Conservation (phyloP, 1,140 invertebrate species). For the Lordiphosa collinella region DNA sequence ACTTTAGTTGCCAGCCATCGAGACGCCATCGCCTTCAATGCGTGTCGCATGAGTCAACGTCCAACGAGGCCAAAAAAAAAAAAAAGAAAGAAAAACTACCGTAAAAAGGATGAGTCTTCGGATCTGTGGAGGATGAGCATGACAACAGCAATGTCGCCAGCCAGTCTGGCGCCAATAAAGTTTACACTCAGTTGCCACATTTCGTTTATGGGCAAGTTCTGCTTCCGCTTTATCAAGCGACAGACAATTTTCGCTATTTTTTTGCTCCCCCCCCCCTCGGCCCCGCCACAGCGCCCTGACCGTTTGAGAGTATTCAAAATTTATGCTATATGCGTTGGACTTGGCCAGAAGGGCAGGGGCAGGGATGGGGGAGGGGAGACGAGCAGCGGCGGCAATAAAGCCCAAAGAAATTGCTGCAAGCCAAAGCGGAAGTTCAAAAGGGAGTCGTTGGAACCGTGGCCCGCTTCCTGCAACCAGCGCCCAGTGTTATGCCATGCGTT, state of each 20-base stretch:
- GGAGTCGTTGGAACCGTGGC: conserved; percentile 64
- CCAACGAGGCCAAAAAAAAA: conserved; percentile 27
- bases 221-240: conserved; percentile 77
- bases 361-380: neutral
- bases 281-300: neutral
- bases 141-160: conserved; percentile 65
- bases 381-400: conserved; percentile 51
- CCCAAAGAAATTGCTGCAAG: conserved; percentile 74
- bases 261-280: conserved; percentile 18
- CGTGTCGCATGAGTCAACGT: conserved; percentile 68
- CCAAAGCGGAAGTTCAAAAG: conserved; percentile 72
- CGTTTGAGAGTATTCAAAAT: conserved; percentile 68
- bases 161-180: conserved; percentile 78
- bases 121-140: conserved; percentile 17
- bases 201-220: conserved; percentile 77
- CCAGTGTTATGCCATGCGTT: neutral
- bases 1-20: conserved; percentile 58
- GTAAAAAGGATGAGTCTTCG: conserved; percentile 6
- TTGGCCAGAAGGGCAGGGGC: conserved; percentile 20
- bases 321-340: conserved; percentile 72
- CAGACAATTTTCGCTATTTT: conserved; percentile 76
- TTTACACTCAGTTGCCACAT: conserved; percentile 78
- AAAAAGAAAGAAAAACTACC: conserved; percentile 14
- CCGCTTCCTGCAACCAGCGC: conserved; percentile 59
- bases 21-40: conserved; percentile 60